Conservation (phyloP, 2,888 invertebrate genomes). For the Tachina fera region DNA sequence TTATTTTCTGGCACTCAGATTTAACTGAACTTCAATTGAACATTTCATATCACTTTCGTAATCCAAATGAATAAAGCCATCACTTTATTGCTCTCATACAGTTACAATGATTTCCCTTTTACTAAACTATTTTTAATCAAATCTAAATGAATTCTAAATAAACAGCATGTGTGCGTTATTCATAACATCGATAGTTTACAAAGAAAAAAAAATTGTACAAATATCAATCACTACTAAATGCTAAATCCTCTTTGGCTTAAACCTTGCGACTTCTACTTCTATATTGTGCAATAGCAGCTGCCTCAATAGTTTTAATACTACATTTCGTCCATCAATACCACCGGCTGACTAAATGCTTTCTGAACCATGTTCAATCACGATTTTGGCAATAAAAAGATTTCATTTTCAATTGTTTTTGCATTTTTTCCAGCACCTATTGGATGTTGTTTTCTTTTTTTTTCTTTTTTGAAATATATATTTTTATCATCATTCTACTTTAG, state of each 20-base stretch:
- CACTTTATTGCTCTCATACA: constrained; percentile 3
- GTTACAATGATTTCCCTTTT: constrained; percentile 28
- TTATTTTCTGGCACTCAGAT: no score
- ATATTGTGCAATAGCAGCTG: constrained; percentile 26
- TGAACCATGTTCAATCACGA: constrained; percentile 70
- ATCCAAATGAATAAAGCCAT: constrained; percentile 1
- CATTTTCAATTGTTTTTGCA: constrained; percentile 71
- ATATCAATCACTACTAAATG: constrained; percentile 32
- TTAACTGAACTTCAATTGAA: no score
- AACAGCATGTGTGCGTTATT: constrained; percentile 12
- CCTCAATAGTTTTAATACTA: constrained; percentile 39
- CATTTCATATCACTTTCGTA: not conserved
- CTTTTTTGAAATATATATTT: not conserved
- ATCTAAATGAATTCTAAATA: constrained; percentile 32
- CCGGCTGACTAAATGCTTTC: constrained; percentile 51
- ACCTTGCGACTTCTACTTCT: constrained; percentile 46
- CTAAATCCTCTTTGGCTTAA: constrained; percentile 64
- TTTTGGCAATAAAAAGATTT: constrained; percentile 69
- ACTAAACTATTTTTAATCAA: constrained; percentile 21
- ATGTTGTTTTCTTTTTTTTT: not conserved
- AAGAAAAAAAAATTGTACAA: not conserved
- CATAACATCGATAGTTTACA: not conserved
- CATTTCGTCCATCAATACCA: constrained; percentile 15
- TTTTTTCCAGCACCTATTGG: constrained; percentile 29
- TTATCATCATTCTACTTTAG: constrained; percentile 51